Base-by-base conservation (phyloP, 1,140 invertebrate genomes). In the Copidosoma floridanum region DNA sequence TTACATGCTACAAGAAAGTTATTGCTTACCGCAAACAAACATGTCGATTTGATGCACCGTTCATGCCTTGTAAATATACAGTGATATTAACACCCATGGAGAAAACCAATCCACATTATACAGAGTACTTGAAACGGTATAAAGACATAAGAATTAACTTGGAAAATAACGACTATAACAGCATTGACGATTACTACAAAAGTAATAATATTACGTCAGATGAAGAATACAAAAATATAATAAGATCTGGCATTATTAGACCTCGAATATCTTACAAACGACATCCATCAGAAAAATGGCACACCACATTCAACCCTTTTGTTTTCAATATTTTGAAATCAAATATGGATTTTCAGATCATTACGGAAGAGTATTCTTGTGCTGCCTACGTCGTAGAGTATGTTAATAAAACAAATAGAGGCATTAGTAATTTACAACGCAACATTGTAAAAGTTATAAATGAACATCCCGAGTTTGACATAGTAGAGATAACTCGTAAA, bases 311-410 rank as follows among this genome's bases (percentile, higher is more conserved):
- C 50, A 74, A 76, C 66, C 73, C 73, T 3, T 74, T 67, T 12
- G 44, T 74, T 21, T 40, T 71, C 8, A 63, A 65, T 46, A 32
- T 68, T 24, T 21, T 73, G 3, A 46, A 69, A 57, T 77, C 74
- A 0, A 78, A 74, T 40, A 80, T 57, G 23, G 73, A 79, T 52
- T 56, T 78, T 24, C 75, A 81, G 62, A 68, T 76, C 24, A 77
- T 79, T 23, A 61, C 64, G 4, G 75, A 79, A 8, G 72, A 75
- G 60, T 76, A 78, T 64, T 70, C n/a, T n/a, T n/a, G n/a, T n/a
- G n/a, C n/a, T n/a, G n/a, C n/a, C 16, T 75, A 73, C 48, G 63
- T 71, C 40, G 64, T 69, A 5, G 68, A 74, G 20, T 80, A 78
- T 64, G 62, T 80, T 12, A 80, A 75, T 60, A 79, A 80, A 73